phyloP scores from a whole-genome alignment of 2,797 vertebrate species.

The Zonotrichia albicollis region DNA sequence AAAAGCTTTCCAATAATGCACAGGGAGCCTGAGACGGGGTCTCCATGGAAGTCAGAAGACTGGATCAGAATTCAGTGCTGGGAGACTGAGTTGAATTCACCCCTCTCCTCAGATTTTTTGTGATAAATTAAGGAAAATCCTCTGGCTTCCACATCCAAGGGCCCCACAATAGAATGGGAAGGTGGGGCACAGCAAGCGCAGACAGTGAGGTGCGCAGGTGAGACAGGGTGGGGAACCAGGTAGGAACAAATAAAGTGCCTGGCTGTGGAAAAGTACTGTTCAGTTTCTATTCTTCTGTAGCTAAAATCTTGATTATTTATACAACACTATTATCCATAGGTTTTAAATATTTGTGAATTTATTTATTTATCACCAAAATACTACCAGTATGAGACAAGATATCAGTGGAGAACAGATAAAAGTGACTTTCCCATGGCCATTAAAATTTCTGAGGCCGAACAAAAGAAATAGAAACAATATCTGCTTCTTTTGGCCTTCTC shows the following conservation, averaged over 20 bases:
- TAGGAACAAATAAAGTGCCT: neutral
- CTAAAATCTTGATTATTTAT: neutral
- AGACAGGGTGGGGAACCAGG: neutral
- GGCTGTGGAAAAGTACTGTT: neutral
- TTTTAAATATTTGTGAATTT: neutral
- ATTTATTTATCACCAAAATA: neutral
- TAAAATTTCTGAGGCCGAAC: neutral
- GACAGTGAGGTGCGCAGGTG: neutral
- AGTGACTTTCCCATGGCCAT: neutral
- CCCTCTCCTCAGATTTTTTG: neutral
- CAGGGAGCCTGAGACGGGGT: neutral
- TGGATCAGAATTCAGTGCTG: neutral
- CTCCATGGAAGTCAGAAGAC: neutral
- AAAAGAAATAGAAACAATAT: neutral
- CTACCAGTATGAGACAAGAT: neutral
- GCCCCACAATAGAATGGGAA: neutral
- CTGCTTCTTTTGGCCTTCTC: neutral
- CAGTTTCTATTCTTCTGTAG: neutral
- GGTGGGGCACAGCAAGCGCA: neutral
- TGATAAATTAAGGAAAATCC: neutral
- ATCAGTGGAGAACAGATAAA: neutral
- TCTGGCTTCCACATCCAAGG: neutral
- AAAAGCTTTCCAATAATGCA: neutral
- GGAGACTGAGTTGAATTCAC: neutral
- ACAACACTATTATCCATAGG: neutral